Evolutionary conservation across 2,888 invertebrate genomes (phyloP).

Genomic region (Pecten maximus): DNA sequence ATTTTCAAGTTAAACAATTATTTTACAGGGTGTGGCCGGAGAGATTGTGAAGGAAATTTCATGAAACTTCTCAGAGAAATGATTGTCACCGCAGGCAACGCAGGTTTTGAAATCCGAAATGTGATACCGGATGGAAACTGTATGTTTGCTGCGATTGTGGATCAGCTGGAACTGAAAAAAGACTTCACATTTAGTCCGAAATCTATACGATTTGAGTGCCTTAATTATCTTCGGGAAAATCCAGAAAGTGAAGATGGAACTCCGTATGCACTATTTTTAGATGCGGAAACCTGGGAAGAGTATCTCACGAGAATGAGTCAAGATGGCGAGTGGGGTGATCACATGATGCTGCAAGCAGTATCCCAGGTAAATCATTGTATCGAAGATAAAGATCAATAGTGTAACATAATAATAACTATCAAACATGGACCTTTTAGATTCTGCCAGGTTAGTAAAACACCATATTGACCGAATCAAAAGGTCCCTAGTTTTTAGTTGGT

Average conservation of each 20-base stretch:
- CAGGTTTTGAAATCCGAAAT: slow-evolving; percentile 57
- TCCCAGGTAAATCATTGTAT: slow-evolving; percentile 48
- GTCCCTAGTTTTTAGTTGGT: no score
- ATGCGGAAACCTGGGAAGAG: slow-evolving; percentile 59
- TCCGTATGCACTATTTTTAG: slow-evolving; percentile 59
- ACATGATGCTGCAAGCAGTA: slow-evolving; percentile 58
- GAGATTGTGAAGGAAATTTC: slow-evolving; percentile 60
- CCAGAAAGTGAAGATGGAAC: slow-evolving; percentile 61
- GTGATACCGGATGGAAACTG: slow-evolving; percentile 67
- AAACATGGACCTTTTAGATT: no score
- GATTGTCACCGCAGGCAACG: slow-evolving; percentile 52
- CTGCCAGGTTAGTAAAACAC: no score
- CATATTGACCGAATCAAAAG: no score
- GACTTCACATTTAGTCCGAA: slow-evolving; percentile 49
- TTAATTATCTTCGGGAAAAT: slow-evolving; percentile 56
- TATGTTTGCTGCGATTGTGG: slow-evolving; percentile 66
- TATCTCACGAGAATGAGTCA: slow-evolving; percentile 60
- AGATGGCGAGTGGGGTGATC: slow-evolving; percentile 67
- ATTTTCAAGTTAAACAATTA: no score
- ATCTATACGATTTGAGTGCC: slow-evolving; percentile 58
- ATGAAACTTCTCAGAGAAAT: slow-evolving; percentile 56
- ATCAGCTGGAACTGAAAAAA: slow-evolving; percentile 58
- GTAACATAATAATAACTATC: no score
- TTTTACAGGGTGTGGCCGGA: slow-evolving; percentile 61
- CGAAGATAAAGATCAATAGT: background rate